These are phyloP conservation scores for Pelobates cultripes DNA, from an alignment of 2,797 vertebrate genomes.

Conservation along the genomic window DNA sequence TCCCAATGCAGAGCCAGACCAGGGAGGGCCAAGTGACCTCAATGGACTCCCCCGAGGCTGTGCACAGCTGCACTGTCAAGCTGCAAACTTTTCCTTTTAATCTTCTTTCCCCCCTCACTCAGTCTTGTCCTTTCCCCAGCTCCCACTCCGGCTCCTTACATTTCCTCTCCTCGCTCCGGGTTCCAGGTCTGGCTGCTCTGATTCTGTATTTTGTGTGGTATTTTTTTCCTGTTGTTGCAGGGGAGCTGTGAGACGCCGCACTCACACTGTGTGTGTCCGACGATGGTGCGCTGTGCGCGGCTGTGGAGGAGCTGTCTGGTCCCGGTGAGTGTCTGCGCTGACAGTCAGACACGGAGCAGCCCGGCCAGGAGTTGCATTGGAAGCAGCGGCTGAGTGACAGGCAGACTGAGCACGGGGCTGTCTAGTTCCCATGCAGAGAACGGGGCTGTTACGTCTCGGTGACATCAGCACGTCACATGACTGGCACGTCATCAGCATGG, in stretches of 20 bases:
- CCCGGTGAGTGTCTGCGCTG: conserved; percentile 23
- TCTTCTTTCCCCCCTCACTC: not conserved
- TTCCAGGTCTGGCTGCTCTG: not conserved
- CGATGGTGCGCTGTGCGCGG: not conserved
- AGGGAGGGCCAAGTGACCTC: conserved; percentile 51
- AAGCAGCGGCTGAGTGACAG: conserved; percentile 46
- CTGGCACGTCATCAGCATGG: conserved; percentile 28
- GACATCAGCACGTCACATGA: conserved; percentile 47
- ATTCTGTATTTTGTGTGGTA: no score
- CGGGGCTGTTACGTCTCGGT: conserved; percentile 21
- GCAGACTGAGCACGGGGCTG: conserved; percentile 40
- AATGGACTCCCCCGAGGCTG: conserved; percentile 56
- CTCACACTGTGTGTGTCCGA: not conserved
- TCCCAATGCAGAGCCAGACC: not conserved
- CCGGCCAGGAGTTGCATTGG: conserved; percentile 4
- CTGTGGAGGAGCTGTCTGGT: not conserved
- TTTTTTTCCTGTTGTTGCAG: not conserved
- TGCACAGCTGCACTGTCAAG: conserved; percentile 35
- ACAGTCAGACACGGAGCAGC: conserved; percentile 29
- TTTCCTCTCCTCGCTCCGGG: conserved; percentile 2
- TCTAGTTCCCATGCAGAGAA: conserved; percentile 50
- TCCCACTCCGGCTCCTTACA: conserved; percentile 1
- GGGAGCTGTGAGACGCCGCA: not conserved
- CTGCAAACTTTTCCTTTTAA: conserved; percentile 61
- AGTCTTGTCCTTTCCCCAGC: conserved; percentile 49